phyloP scores from a whole-genome alignment of 2,888 invertebrate genomes.

The Pandemis heparana region DNA sequence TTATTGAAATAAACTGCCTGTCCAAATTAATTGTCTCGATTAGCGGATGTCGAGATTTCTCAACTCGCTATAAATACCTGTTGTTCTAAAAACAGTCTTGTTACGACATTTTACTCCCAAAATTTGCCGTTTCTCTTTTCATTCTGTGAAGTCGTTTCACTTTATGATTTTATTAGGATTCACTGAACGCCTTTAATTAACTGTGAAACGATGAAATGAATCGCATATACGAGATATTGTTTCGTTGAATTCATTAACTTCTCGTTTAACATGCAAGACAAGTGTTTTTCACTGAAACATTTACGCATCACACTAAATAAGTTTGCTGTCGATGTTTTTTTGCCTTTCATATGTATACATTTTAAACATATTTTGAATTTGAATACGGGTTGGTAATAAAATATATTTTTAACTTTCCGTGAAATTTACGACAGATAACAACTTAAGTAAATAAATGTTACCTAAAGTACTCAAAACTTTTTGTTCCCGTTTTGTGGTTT shows the following conservation, averaged over 20 bases:
- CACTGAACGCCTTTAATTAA: slow-evolving; percentile 7
- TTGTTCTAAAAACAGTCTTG: neutral
- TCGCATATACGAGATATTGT: slow-evolving; percentile 7
- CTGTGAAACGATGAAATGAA: slow-evolving; percentile 4
- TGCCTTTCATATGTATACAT: too few relatives aligned
- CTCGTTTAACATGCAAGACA: slow-evolving; percentile 24
- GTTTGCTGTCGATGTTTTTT: too few relatives aligned
- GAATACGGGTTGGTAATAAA: too few relatives aligned
- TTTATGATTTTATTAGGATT: slow-evolving; percentile 1
- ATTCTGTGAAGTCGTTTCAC: neutral
- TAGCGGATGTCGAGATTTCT: slow-evolving; percentile 33
- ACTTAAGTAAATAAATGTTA: neutral
- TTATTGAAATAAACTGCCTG: slow-evolving; percentile 56
- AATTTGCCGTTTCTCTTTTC: neutral
- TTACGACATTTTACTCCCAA: slow-evolving; percentile 2
- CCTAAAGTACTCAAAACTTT: neutral
- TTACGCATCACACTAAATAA: neutral
- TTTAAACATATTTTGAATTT: too few relatives aligned
- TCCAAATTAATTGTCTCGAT: slow-evolving; percentile 27
- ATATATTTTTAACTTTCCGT: too few relatives aligned
- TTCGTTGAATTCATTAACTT: slow-evolving; percentile 25
- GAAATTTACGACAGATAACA: too few relatives aligned
- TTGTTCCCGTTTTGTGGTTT: neutral
- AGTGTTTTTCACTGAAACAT: slow-evolving; percentile 20
- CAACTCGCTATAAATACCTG: slow-evolving; percentile 1